Percentiles rank a stretch among this genome's conserved stretches.
These are phyloP conservation scores for Atta texana DNA, from an alignment of 1,140 invertebrate genomes.

Conservation along the genomic window DNA sequence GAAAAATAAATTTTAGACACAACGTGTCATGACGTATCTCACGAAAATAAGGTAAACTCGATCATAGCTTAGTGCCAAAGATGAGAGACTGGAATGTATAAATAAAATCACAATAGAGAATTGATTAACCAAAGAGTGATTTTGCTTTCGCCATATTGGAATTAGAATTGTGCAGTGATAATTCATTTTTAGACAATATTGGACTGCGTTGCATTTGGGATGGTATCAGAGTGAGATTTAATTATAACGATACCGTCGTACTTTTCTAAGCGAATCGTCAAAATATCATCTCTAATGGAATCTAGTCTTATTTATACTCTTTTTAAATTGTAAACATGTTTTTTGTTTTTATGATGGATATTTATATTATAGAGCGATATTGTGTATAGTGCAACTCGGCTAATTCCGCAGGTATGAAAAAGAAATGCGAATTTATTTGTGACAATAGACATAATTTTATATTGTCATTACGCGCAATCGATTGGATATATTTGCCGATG, in stretches of 20 bases:
- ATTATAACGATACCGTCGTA: conserved; percentile 24
- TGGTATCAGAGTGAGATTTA: conserved; percentile 30
- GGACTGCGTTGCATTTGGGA: conserved; percentile 45
- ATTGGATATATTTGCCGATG: not conserved
- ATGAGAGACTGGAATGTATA: conserved; percentile 80
- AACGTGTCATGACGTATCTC: conserved; percentile 53
- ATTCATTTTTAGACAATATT: conserved; percentile 23
- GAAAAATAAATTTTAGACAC: conserved; percentile 62
- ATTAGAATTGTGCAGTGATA: not conserved
- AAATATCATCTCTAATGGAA: conserved; percentile 75
- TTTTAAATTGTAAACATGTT: conserved; percentile 73
- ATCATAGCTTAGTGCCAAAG: conserved; percentile 82
- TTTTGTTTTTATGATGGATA: conserved; percentile 50
- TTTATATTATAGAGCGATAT: not conserved
- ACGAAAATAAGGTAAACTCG: conserved; percentile 66
- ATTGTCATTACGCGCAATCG: not conserved
- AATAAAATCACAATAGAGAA: conserved; percentile 71
- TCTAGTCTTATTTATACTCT: conserved; percentile 84
- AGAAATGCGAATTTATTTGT: not conserved
- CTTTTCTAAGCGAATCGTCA: conserved; percentile 59
- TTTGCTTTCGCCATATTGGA: conserved; percentile 61
- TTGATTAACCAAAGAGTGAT: conserved; percentile 81
- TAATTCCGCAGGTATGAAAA: conserved; percentile 6
- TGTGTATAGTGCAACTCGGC: not conserved
- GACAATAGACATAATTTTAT: not conserved